A percentile compares a stretch with the other conserved stretches of the same genome.
phyloP scores from a whole-genome alignment of 2,797 vertebrate species.

The Pitangus sulphuratus region DNA sequence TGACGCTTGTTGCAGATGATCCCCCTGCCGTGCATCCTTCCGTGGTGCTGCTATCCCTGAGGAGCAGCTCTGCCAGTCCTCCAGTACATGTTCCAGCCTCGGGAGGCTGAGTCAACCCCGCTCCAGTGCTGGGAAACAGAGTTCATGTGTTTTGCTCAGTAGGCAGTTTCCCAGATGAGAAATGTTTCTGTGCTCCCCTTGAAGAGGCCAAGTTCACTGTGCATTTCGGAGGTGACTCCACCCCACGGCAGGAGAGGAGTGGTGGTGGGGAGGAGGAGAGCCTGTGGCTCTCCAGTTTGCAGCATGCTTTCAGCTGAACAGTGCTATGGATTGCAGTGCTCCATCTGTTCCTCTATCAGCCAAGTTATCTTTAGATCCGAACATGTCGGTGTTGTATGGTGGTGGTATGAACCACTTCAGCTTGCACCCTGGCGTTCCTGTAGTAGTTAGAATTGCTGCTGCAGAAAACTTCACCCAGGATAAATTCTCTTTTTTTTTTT shows the following conservation, averaged over 20 bases:
- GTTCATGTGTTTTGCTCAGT: neutral
- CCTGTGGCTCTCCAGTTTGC: neutral
- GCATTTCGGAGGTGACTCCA: neutral
- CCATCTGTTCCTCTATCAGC: constrained; percentile 56
- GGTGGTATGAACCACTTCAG: constrained; percentile 25
- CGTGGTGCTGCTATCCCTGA: neutral
- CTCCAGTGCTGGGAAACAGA: neutral
- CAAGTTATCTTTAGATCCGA: constrained; percentile 65
- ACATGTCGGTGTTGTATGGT: constrained; percentile 22
- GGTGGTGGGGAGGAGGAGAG: neutral
- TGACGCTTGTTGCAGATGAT: neutral
- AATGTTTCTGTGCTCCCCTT: neutral
- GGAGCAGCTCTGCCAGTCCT: neutral
- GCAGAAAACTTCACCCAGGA: neutral
- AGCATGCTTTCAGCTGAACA: neutral
- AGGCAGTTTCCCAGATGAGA: neutral
- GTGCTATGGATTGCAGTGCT: constrained; percentile 30
- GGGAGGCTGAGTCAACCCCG: neutral
- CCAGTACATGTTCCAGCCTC: neutral
- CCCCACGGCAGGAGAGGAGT: neutral
- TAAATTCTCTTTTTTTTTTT: neutral
- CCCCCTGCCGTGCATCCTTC: neutral
- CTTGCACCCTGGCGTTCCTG: neutral
- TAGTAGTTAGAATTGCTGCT: constrained; percentile 37
- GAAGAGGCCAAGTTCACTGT: neutral